Evolutionary conservation across 2,888 invertebrate species (phyloP).

Genomic region (Micoletzkya japonica): DNA sequence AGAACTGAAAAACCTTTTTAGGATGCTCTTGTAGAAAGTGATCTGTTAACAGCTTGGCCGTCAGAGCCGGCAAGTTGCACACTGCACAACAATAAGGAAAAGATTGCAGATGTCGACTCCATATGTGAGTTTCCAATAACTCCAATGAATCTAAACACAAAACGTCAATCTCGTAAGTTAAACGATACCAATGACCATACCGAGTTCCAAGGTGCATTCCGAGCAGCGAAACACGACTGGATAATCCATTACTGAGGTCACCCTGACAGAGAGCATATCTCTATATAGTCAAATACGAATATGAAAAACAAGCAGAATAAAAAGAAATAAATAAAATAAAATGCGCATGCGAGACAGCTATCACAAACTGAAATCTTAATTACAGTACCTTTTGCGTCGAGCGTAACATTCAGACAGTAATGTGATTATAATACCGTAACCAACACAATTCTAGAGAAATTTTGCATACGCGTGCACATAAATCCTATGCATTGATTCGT

Average conservation of each 20-base stretch:
- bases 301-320: too few relatives aligned
- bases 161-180: not conserved
- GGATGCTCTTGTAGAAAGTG: slow-evolving; percentile 37
- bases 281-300: too few relatives aligned
- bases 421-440: too few relatives aligned
- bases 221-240: slow-evolving; percentile 46
- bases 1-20: not conserved
- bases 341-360: too few relatives aligned
- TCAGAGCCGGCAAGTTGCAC: slow-evolving; percentile 45
- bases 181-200: slow-evolving; percentile 29
- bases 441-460: too few relatives aligned
- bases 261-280: too few relatives aligned
- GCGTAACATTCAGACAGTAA: too few relatives aligned
- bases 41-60: slow-evolving; percentile 28
- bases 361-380: too few relatives aligned
- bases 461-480: too few relatives aligned
- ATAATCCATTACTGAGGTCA: slow-evolving; percentile 42
- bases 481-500: too few relatives aligned
- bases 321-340: too few relatives aligned
- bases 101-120: slow-evolving; percentile 43
- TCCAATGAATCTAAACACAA: slow-evolving; percentile 38
- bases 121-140: slow-evolving; percentile 44
- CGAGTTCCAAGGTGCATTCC: slow-evolving; percentile 42
- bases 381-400: too few relatives aligned
- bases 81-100: slow-evolving; percentile 43